phyloP scores from a whole-genome alignment of 2,797 vertebrate species.

The Glyptemys insculpta region DNA sequence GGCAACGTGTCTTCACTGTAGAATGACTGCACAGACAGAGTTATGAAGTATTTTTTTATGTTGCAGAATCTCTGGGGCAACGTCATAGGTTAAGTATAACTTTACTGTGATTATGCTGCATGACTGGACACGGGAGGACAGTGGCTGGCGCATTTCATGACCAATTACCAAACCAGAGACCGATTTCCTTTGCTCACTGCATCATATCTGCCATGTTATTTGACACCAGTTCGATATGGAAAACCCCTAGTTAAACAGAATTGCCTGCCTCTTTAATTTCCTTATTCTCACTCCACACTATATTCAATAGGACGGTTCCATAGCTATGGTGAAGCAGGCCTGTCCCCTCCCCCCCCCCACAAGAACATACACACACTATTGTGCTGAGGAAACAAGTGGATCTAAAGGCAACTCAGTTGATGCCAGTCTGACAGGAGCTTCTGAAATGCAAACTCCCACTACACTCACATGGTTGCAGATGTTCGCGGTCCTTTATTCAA shows the following conservation, averaged over 20 bases:
- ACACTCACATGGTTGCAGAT: background rate
- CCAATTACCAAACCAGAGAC: background rate
- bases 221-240: background rate
- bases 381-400: fast-evolving
- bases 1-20: constrained; percentile 4
- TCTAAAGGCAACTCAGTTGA: background rate
- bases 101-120: background rate
- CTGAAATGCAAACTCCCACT: background rate
- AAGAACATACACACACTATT: fast-evolving
- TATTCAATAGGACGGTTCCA: fast-evolving
- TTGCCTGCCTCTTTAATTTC: background rate
- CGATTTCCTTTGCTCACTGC: background rate
- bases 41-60: background rate
- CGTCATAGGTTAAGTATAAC: background rate
- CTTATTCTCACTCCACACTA: background rate
- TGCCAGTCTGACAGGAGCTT: background rate
- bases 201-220: background rate
- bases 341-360: background rate
- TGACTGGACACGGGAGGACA: background rate
- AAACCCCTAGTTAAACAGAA: background rate
- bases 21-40: constrained; percentile 40
- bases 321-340: fast-evolving
- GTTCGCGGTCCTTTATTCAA: background rate
- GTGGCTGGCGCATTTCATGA: background rate
- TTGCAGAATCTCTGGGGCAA: background rate